These are phyloP conservation scores for Cataglyphis cursor DNA, from an alignment of 2,888 invertebrate species.

Conservation along the genomic window DNA sequence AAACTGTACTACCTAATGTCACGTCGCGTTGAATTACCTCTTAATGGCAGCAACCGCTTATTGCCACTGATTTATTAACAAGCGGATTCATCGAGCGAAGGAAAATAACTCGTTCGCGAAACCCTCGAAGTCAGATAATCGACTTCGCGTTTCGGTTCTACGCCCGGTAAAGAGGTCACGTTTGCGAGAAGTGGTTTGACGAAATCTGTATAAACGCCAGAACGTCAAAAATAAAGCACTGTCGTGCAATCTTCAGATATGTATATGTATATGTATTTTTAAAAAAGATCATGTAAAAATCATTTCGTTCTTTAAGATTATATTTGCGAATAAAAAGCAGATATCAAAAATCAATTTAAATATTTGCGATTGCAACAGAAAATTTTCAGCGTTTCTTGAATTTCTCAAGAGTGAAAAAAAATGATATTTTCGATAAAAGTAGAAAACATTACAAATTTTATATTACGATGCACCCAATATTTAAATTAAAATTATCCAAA, in stretches of 20 bases:
- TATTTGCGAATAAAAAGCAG: neutral
- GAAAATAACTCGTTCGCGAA: constrained; percentile 37
- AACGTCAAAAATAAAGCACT: constrained; percentile 21
- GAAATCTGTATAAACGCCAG: constrained; percentile 19
- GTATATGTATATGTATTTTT: neutral
- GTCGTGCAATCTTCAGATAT: neutral
- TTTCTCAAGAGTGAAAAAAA: neutral
- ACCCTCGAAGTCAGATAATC: constrained; percentile 22
- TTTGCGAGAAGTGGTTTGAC: neutral
- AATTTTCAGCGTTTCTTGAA: neutral
- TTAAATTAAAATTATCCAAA: neutral
- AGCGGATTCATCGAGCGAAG: neutral
- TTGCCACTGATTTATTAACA: constrained; percentile 23
- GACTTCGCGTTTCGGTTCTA: constrained; percentile 11
- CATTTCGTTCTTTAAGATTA: neutral
- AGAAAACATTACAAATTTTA: neutral
- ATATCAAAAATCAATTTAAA: neutral
- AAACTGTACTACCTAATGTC: constrained; percentile 13
- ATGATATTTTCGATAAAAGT: neutral
- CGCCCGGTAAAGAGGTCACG: constrained; percentile 24
- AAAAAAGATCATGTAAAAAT: neutral
- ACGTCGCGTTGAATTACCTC: neutral
- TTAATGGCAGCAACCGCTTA: constrained; percentile 1
- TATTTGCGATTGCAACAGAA: neutral
- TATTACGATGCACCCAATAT: neutral